A percentile compares a stretch with the other conserved stretches of the same genome.
Evolutionary conservation across 2,888 invertebrate species (phyloP).

Genomic region (Thymelicus sylvestris): DNA sequence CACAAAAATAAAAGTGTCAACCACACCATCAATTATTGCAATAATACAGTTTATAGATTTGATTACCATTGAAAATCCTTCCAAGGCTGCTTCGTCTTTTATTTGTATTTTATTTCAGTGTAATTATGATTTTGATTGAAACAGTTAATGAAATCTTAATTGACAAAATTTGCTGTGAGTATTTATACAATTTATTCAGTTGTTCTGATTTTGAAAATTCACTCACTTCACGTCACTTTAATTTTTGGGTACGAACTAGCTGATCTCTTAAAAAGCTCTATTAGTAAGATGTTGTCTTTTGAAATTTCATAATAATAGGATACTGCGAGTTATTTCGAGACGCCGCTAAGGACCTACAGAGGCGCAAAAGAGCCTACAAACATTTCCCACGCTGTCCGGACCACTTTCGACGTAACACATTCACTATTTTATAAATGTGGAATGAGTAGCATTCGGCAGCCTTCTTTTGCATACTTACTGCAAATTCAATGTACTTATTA

Average conservation of each 20-base stretch:
- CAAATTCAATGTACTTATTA: neutral
- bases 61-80: too few species aligned
- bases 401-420: neutral
- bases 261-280: neutral
- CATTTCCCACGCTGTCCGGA: neutral
- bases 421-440: conserved; percentile 12
- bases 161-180: too few species aligned
- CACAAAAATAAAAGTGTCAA: neutral
- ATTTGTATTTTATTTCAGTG: too few species aligned
- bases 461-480: conserved; percentile 1
- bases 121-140: too few species aligned
- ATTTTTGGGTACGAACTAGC: neutral
- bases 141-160: too few species aligned
- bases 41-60: too few species aligned
- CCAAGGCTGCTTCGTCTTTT: too few species aligned
- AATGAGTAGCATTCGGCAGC: conserved; percentile 17
- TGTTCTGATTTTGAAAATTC: too few species aligned
- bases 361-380: conserved; percentile 16
- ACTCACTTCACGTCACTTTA: too few species aligned
- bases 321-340: conserved; percentile 4
- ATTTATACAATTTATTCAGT: too few species aligned
- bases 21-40: neutral
- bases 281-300: conserved; percentile 8
- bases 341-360: conserved; percentile 23
- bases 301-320: conserved; percentile 24